Base-by-base conservation (phyloP, 2,113 vertebrate species). In the Indicator indicator region DNA sequence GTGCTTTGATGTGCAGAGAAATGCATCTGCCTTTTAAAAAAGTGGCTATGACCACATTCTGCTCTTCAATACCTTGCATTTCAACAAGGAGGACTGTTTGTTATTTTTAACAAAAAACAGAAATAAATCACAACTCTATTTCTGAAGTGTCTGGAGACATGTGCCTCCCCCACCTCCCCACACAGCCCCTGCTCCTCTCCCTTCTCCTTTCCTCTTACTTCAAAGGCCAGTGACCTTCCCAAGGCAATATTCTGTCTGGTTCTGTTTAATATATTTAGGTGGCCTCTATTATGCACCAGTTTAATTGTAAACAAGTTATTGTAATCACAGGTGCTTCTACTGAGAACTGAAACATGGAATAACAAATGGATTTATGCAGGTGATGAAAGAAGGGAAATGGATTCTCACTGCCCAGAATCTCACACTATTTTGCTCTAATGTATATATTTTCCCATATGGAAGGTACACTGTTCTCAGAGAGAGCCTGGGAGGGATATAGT, bases 111-210 rank as follows among this genome's bases (percentile, higher is more conserved):
- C 63, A 71, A 87, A 88, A 55, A 83, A 89, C 58, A 90, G 64
- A 84, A 90, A 84, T 92, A 91, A 91, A 89, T 79, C 60, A 70
- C 88, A 82, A 68, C 69, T 54, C 91, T 84, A 5, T 62, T 94
- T 88, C 81, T 63, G 82, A 90, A 52, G 67, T 12, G 16, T 27
- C 65, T 63, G 65, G 70, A 88, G 80, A 58, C 56, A 23, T 7
- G 6, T 44, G 58, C 52, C 78, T 30, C 76, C 32, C 14, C 32
- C 56, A 30, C n/a, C 50, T 62, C 62, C 36, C 77, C 2, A 0
- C 48, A 56, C 32, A 21, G n/a, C 6, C 60, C 46, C 64, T 42
- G 79, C 60, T 62, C 55, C 65, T 36, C 58, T 93, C 54, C 69
- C 72, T 74, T 40, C 48, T 89, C 26, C 50, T 30, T 4, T 23